Base-by-base conservation (phyloP, 2,888 invertebrate species). In the Dexiosoma caninum region DNA sequence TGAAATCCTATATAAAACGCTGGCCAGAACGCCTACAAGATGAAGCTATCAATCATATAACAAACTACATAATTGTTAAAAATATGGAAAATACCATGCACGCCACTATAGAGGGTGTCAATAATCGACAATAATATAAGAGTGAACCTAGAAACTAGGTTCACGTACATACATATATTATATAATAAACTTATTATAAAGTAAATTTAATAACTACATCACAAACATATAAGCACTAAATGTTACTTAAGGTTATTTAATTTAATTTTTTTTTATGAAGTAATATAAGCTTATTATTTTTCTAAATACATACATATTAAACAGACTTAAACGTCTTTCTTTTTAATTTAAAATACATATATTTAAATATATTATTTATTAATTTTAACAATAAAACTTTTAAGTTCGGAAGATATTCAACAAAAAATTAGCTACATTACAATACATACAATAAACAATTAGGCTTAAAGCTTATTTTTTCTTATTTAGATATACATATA, bases 121-220 rank as follows among this genome's bases (percentile, higher is more conserved):
- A 87, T 82, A 89, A 89, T 85, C 85, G 89, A 88, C 89, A 89
- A 89, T 89, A 89, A 88, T 88, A 87, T 85, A 88, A 87, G 85
- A 85, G 86, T 85, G 86, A 86, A 85, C 74, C 82, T 83, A 82
- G 74, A 59, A 77, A 79, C 78, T 81, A 82, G 79, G 70, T 80
- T 82, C 82, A 82, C 76, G 44, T 69, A 59, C 14, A 69, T 32
- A 51, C 30, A 67, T 69, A 64, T 69, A 44, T 37, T n/a, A 37
- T 37, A 21, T 7, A 37, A 40, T 62, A 55, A 53, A 55, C 55
- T 42, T 44, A 51, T 37, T 27, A 27, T 57, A 49, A 46, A 49
- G 59, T 51, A 42, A 67, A 44, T 27, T 27, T 21, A 37, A 49
- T 46, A 57, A 60, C 35, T 60, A 74, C 72, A 79, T 74, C 62